Percentiles rank a stretch among this genome's conserved stretches.
These are phyloP conservation scores for Nasonia oneida DNA, from an alignment of 2,888 invertebrate species.

Conservation along the genomic window DNA sequence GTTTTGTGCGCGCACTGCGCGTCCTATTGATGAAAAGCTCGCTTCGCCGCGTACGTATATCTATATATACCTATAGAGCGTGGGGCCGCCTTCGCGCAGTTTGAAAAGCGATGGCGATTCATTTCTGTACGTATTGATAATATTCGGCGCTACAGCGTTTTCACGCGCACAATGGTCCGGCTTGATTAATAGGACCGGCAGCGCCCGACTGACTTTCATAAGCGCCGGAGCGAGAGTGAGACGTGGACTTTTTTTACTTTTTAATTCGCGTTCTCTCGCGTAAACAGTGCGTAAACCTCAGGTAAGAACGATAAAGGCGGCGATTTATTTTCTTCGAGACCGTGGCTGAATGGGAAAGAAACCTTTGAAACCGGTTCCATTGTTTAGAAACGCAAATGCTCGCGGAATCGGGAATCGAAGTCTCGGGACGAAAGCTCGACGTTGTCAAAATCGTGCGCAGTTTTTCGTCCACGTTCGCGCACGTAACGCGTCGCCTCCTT, in stretches of 20 bases:
- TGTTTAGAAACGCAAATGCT: neutral
- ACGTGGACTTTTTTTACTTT: constrained; percentile 51
- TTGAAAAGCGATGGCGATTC: constrained; percentile 66
- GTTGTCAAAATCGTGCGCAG: neutral
- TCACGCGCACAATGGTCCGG: constrained; percentile 63
- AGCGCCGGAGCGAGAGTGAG: constrained; percentile 64
- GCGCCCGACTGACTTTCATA: constrained; percentile 63
- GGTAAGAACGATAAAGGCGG: neutral
- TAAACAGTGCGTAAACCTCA: neutral
- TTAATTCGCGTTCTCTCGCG: too few species aligned
- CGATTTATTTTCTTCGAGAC: neutral
- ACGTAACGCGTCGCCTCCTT: neutral
- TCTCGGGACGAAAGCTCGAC: neutral
- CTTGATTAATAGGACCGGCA: constrained; percentile 66
- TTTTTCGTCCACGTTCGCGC: neutral
- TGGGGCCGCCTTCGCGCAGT: constrained; percentile 59
- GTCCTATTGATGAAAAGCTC: constrained; percentile 70
- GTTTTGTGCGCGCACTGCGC: constrained; percentile 61
- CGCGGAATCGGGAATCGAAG: neutral
- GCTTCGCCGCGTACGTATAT: constrained; percentile 61
- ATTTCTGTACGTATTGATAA: constrained; percentile 67
- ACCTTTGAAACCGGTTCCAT: neutral
- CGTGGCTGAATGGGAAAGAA: too few species aligned
- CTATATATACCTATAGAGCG: too few species aligned
- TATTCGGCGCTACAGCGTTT: constrained; percentile 63